Percentiles rank a stretch among this genome's conserved stretches.
Evolutionary conservation across 2,113 vertebrate genomes (phyloP).

Genomic region (Tupaia chinensis): DNA sequence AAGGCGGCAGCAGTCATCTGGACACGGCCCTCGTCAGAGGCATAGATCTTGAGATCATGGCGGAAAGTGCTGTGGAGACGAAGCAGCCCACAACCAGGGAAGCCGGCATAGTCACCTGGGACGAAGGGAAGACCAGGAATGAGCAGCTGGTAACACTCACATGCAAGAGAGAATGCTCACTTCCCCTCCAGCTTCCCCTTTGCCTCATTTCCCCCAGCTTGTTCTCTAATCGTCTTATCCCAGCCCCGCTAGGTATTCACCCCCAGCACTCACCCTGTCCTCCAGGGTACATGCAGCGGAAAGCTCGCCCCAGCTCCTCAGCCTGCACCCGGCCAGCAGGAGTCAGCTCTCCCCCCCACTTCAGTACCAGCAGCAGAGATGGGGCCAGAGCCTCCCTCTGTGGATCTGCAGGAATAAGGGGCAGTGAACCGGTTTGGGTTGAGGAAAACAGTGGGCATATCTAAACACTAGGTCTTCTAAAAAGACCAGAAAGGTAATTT

Average conservation of each 20-base stretch:
- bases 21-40: constrained; percentile 97
- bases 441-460: neutral
- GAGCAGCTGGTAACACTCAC: neutral
- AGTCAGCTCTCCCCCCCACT: constrained; percentile 98
- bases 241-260: neutral
- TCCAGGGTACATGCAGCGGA: constrained; percentile 99
- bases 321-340: constrained; percentile 96
- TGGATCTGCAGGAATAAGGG: constrained; percentile 86
- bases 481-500: neutral
- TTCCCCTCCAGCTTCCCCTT: neutral
- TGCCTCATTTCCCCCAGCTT: neutral
- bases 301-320: constrained; percentile 97
- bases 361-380: constrained; percentile 95
- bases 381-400: constrained; percentile 88
- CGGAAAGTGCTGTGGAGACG: constrained; percentile 98
- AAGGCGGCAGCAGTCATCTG: constrained; percentile 99
- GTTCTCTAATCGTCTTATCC: neutral
- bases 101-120: constrained; percentile 97
- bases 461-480: neutral
- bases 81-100: constrained; percentile 97
- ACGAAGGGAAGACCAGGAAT: neutral
- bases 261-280: constrained; percentile 92
- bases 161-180: neutral
- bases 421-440: neutral
- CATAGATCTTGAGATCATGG: constrained; percentile 99